Percentiles rank a stretch among this genome's conserved stretches.
Conservation (phyloP, 2,113 vertebrate genomes). For the Zosterops hypoxanthus region DNA sequence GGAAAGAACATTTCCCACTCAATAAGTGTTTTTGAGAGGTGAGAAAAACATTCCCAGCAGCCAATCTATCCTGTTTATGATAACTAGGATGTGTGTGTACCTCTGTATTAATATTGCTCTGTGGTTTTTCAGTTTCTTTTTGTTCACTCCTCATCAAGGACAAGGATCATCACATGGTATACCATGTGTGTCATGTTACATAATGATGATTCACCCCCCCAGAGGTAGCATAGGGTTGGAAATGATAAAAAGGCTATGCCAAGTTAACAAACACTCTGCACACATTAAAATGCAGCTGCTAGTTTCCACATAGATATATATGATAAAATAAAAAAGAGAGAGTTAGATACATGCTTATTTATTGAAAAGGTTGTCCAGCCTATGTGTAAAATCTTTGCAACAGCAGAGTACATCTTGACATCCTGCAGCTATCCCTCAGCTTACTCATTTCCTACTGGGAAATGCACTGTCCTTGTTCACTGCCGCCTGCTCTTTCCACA, state of each 20-base stretch:
- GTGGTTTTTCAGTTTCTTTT: not conserved
- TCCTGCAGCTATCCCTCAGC: constrained; percentile 38
- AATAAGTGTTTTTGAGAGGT: not conserved
- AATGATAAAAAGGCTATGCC: constrained; percentile 38
- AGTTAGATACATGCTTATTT: constrained; percentile 56
- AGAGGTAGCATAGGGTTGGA: not conserved
- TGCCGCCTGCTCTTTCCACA: constrained; percentile 34
- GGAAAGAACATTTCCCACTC: not conserved
- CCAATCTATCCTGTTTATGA: not conserved
- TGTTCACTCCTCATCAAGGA: not conserved
- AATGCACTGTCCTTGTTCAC: constrained; percentile 51
- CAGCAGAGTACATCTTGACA: constrained; percentile 61
- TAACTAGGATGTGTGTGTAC: not conserved
- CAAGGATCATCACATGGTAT: not conserved
- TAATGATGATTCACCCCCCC: not conserved
- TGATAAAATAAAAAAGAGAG: not conserved
- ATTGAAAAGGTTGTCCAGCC: constrained; percentile 60
- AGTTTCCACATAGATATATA: constrained; percentile 16
- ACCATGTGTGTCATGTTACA: not conserved
- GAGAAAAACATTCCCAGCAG: not conserved
- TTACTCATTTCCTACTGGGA: constrained; percentile 59
- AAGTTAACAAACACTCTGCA: constrained; percentile 25
- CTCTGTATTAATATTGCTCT: not conserved
- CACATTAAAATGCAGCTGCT: constrained; percentile 25
- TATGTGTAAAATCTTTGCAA: constrained; percentile 68